Base-by-base conservation (phyloP, 2,113 vertebrate genomes). In the Picathartes gymnocephalus region DNA sequence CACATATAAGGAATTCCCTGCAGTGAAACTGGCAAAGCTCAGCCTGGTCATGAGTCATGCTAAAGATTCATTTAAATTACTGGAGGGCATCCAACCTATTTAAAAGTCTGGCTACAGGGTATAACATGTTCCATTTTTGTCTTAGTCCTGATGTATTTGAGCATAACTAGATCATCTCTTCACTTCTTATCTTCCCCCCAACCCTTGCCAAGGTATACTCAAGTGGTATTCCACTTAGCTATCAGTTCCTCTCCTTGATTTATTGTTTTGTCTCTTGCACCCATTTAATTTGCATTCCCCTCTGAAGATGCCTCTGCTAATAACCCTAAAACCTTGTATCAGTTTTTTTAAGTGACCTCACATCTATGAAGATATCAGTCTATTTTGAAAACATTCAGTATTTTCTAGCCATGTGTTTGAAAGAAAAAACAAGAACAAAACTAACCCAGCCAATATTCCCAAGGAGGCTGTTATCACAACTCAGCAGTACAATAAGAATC, bases 41-140 rank as follows among this genome's bases (percentile, higher is more conserved):
- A 90, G 68, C 25, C 50, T 82, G 24, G 68, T 80, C 86, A 87
- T 92, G 91, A 95, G 91, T 96, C 92, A 94, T 83, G 58, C 58
- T 95, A 94, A 95, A 95, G 91, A 96, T 89, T 97, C 84, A 95
- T 96, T 96, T 96, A 94, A 93, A 95, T 82, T 93, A 93, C 95
- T 97, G 96, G 96, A 97, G 94, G 90, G n/a, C 82, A 96, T 95
- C 95, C 97, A 97, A 91, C 13, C 88, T 93, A 95, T 93, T 96
- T 95, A 92, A 90, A 94, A 95, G 30, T 86, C 92, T 95, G 85
- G 81, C 95, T 95, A 95, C 58, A 81, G 86, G 62, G 84, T 81
- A 25, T 71, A 87, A 65, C 81, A 53, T 92, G 88, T 78, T 88
- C 85, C 39, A 73, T 69, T 96, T 87, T 54, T 94, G 22, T 80